phyloP scores from a whole-genome alignment of 2,888 invertebrate genomes.

The Notodonta dromedarius region DNA sequence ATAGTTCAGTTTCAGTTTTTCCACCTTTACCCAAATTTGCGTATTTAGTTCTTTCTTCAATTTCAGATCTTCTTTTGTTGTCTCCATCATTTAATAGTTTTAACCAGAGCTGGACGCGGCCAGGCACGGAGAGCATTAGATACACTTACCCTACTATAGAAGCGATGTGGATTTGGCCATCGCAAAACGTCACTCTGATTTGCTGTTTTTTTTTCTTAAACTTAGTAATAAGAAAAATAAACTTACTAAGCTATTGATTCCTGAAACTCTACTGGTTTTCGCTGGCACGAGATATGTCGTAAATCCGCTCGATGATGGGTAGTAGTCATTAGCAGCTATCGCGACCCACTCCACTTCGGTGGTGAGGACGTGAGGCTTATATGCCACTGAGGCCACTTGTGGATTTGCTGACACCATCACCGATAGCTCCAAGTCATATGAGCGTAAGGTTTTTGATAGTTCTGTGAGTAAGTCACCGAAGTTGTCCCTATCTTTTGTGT shows the following conservation, averaged over 20 bases:
- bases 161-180: too few relatives aligned
- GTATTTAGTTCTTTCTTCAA: too few relatives aligned
- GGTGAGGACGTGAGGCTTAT: slow-evolving; percentile 87
- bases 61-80: too few relatives aligned
- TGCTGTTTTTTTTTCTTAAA: too few relatives aligned
- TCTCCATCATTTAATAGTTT: too few relatives aligned
- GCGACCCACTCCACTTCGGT: slow-evolving; percentile 91
- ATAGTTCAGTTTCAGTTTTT: too few relatives aligned
- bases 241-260: slow-evolving; percentile 88
- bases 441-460: slow-evolving; percentile 85
- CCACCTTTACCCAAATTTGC: too few relatives aligned
- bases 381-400: slow-evolving; percentile 88
- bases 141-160: too few relatives aligned
- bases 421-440: slow-evolving; percentile 86
- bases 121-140: too few relatives aligned
- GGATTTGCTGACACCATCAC: slow-evolving; percentile 90
- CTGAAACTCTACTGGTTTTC: slow-evolving; percentile 85
- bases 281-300: slow-evolving; percentile 91
- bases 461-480: slow-evolving; percentile 88
- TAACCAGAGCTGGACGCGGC: too few relatives aligned
- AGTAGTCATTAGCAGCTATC: slow-evolving; percentile 93
- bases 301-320: slow-evolving; percentile 89
- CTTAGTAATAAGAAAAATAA: neutral
- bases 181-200: neutral
- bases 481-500: slow-evolving; percentile 86